Percentiles rank a stretch among this genome's conserved stretches.
Evolutionary conservation across 1,140 invertebrate genomes (phyloP).

Genomic region (Drosophila malerkotliana): DNA sequence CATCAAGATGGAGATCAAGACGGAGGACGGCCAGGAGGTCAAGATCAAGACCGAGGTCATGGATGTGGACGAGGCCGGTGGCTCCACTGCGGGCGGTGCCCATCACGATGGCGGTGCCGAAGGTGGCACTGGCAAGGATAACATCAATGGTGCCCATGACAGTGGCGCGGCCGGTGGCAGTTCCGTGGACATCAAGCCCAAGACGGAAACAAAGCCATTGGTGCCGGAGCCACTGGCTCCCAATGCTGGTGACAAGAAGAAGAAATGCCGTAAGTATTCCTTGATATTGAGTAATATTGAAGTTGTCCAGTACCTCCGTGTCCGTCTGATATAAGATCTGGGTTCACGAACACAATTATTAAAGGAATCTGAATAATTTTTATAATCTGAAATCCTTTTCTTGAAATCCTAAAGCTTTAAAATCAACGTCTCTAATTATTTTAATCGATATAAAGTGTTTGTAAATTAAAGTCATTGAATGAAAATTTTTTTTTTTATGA

Average conservation of each 20-base stretch:
- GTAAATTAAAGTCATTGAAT: too few relatives aligned
- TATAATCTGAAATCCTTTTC: too few relatives aligned
- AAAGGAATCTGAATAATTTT: too few relatives aligned
- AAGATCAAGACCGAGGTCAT: constrained; percentile 84
- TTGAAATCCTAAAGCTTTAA: too few relatives aligned
- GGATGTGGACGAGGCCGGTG: constrained; percentile 74
- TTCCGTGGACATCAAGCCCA: constrained; percentile 64
- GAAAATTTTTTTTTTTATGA: too few relatives aligned
- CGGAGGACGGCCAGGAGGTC: constrained; percentile 67
- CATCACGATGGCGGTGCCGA: constrained; percentile 31
- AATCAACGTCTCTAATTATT: too few relatives aligned
- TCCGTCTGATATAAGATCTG: too few relatives aligned
- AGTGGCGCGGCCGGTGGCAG: constrained; percentile 33
- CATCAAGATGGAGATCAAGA: constrained; percentile 88
- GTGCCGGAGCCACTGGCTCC: constrained; percentile 86
- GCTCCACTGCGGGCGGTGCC: constrained; percentile 12
- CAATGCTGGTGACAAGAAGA: constrained; percentile 87
- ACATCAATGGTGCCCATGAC: constrained; percentile 85
- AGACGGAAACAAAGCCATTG: constrained; percentile 85
- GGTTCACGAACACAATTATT: too few relatives aligned
- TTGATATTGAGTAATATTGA: too few relatives aligned
- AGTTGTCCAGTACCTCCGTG: too few relatives aligned
- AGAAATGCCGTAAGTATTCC: constrained; percentile 87
- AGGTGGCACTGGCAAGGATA: constrained; percentile 85
- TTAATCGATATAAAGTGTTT: too few relatives aligned